Evolutionary conservation across 2,113 vertebrate species (phyloP).

Genomic region (Willisornis vidua): DNA sequence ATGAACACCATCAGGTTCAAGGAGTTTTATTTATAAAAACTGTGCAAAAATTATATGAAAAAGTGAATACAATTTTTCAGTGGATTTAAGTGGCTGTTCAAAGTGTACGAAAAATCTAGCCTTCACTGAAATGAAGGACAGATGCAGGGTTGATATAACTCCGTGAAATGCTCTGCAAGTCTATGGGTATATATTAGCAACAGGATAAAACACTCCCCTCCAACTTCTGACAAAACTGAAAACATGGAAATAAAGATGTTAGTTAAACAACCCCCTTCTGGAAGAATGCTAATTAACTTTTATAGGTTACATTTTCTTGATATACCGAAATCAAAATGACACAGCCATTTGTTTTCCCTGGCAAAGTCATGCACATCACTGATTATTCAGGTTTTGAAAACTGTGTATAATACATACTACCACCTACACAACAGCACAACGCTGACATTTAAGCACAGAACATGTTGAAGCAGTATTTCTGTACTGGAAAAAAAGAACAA

Average conservation of each 20-base stretch:
- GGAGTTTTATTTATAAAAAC: background rate
- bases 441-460: constrained; percentile 67
- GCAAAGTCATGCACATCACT: constrained; percentile 65
- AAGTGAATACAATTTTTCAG: background rate
- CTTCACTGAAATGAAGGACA: background rate
- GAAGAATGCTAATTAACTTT: constrained; percentile 69
- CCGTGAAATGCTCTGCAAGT: constrained; percentile 10
- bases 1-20: background rate
- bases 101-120: background rate
- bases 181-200: constrained; percentile 56
- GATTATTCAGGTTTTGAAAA: constrained; percentile 69
- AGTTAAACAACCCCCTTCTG: constrained; percentile 58
- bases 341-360: constrained; percentile 72
- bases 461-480: constrained; percentile 59
- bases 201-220: constrained; percentile 37
- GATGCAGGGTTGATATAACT: constrained; percentile 17
- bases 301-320: constrained; percentile 67
- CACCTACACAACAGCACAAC: constrained; percentile 69
- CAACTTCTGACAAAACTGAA: constrained; percentile 59
- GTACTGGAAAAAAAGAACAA: constrained; percentile 56
- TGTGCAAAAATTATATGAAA: background rate
- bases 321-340: constrained; percentile 65
- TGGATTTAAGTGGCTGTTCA: background rate
- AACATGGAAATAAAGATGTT: constrained; percentile 60
- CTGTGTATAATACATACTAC: constrained; percentile 67